Evolutionary conservation across 1,140 invertebrate species (phyloP), one percentile per base, ranked within the genome.

Genomic region (Helicoverpa zea): DNA sequence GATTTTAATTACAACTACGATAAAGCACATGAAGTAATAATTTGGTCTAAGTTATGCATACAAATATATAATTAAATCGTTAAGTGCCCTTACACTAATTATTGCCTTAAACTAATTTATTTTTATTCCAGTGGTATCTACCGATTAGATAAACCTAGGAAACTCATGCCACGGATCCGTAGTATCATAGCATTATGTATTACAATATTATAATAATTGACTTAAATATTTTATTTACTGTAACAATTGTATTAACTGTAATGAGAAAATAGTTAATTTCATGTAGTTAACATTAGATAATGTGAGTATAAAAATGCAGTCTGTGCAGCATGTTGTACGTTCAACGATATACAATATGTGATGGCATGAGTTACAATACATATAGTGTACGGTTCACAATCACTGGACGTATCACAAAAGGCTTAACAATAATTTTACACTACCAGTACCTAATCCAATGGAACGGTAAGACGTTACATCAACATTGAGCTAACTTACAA

Each of bases 41-140:
- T 95, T 95, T 95, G 94, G 94, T 95, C 94, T 95, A 95, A 93
- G 91, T 94, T 95, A 94, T 93, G 90, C 90, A 87, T 92, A 91
- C 91, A 79, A 23, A 70, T 79, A 79, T 88, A 89, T 86, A 89
- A 89, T 90, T 89, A 89, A 90, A 91, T 86, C 88, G 91, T 94
- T 94, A 94, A 95, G 94, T 95, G 92, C 88, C 77, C 89, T 94
- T 93, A 93, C 81, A 81, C 90, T 94, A 94, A 90, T 94, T 94
- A 94, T 94, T 94, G 92, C 92, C 90, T 94, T 93, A 94, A 68
- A 82, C 85, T 90, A 91, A 82, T 56, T 77, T 84, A 90, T 89
- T 88, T 81, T 91, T 87, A 89, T 87, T 90, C 90, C 91, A 90
- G 88, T 86, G 87, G 84, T 88, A 85, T 86, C 79, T 84, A 88